phyloP scores from a whole-genome alignment of 2,888 invertebrate species.

The Ctena decussata region DNA sequence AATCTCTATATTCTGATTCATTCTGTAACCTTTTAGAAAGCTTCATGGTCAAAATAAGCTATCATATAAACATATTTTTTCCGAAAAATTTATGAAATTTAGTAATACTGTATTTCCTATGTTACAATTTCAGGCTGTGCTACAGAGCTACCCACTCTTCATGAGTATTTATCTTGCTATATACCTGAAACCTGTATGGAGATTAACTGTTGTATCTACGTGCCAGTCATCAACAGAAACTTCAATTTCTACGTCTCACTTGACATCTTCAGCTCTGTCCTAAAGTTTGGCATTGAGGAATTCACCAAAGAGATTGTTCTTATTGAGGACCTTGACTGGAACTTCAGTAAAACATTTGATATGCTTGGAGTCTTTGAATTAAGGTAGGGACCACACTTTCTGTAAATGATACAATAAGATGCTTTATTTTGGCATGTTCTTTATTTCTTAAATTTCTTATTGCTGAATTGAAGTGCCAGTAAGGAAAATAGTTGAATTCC shows the following conservation, averaged over 20 bases:
- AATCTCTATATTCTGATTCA: no score
- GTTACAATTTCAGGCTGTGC: neutral
- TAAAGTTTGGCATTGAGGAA: constrained; percentile 37
- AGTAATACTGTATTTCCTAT: no score
- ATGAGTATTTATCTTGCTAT: constrained; percentile 48
- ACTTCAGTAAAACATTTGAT: neutral
- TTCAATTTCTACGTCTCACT: constrained; percentile 47
- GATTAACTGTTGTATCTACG: constrained; percentile 61
- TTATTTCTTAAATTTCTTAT: no score
- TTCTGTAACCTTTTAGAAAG: no score
- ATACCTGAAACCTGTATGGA: constrained; percentile 49
- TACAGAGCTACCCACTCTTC: constrained; percentile 23
- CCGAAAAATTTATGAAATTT: no score
- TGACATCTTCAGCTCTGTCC: constrained; percentile 54
- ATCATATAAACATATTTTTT: no score
- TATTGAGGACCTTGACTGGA: neutral
- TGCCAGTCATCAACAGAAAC: constrained; percentile 42
- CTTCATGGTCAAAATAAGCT: no score
- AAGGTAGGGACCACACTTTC: neutral
- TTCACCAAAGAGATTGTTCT: constrained; percentile 9
- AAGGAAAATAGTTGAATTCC: no score
- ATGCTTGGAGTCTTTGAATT: neutral
- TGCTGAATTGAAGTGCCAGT: no score
- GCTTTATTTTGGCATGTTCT: no score
- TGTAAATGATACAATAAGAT: no score